Evolutionary conservation across 2,888 invertebrate genomes (phyloP), one percentile per base, ranked within the genome.

Genomic region (Euproctis similis): DNA sequence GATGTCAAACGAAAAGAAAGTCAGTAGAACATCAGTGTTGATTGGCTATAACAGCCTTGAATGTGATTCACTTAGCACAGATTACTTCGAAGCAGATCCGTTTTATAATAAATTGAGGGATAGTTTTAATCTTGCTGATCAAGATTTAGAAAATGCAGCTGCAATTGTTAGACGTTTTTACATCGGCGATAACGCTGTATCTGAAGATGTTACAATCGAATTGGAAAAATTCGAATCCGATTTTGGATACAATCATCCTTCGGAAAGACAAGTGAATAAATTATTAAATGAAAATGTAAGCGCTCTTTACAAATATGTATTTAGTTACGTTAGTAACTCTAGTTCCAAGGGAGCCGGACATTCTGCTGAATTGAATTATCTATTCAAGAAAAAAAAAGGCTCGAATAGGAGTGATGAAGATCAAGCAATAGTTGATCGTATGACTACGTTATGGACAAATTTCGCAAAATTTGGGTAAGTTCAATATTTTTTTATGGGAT

Each of bases 401-500:
- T 28, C 39, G 3, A 42, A 39, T 25, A 49, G 29, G 19, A 58
- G 52, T 38, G 60, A 63, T 9, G 52, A 61, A 8, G 72, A 72
- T 24, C 52, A 66, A 38, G 25, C 71, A 3, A 48, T 78, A 12
- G 45, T 51, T 4, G 63, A 76, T 21, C 65, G 70, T 8, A 58
- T 81, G 9, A 63, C 69, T 8, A 62, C 60, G 9, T 42, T 82
- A 31, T 82, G 82, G 82, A 41, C 71, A 0, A 81, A 82, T 42
- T 82, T 82, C 29, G 61, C 82, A 2, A 82, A 81, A 62, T 66
- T 61, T 38, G 82, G 80, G 82, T 82, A 57, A 60, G 63, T 50
- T n/a, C n/a, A n/a, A n/a, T n/a, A n/a, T n/a, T n/a, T n/a, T n/a
- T n/a, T n/a, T n/a, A n/a, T n/a, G n/a, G n/a, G n/a, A n/a, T n/a